Evolutionary conservation across 2,888 invertebrate genomes (phyloP), one percentile per base, ranked within the genome.

Genomic region (Catotricha subobsoleta): DNA sequence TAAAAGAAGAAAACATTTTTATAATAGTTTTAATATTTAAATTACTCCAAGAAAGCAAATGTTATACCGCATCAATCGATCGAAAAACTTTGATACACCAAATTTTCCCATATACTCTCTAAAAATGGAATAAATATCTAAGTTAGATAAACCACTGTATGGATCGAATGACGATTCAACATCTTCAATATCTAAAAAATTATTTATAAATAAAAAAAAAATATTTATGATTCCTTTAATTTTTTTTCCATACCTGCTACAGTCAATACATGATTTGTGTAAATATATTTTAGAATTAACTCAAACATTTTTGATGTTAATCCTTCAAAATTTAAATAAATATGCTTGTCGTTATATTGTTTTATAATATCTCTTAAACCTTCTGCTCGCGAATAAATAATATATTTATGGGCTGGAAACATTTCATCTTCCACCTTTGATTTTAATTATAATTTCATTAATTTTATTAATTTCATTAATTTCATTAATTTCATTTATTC

Each of bases 381-480:
- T 7, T 74, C 68, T 44, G 78, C 76, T 46, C 70, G 67, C 0
- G 68, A 68, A 0, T 74, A 72, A 1, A 87, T 56, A 39, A 88
- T 72, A 56, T 71, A 82, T 48, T 71, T 72, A 58, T 88, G 87
- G 0, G 76, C 80, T 1, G 77, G 71, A 60, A 74, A 81, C 3
- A 56, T 56, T 48, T 68, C 67, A 40, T 65, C 57, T 21, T 72
- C 74, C 25, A 78, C 64, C 75, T 76, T 50, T 12, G 49, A 52
- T 40, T 44, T 20, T 37, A 50, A 15, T 45, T 35, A 33, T 40
- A 39, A 23, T 25, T 28, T n/a, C n/a, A 25, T 25, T 15, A 25
- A 25, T 6, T 8, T 8, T 10, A 25, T 8, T 25, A 25, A 8
- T 25, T 25, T 10, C 25, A 25, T 8, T 25, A 19, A 15, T 34